Conservation (phyloP, 2,113 vertebrate genomes). For the Melanerpes aurifrons region DNA sequence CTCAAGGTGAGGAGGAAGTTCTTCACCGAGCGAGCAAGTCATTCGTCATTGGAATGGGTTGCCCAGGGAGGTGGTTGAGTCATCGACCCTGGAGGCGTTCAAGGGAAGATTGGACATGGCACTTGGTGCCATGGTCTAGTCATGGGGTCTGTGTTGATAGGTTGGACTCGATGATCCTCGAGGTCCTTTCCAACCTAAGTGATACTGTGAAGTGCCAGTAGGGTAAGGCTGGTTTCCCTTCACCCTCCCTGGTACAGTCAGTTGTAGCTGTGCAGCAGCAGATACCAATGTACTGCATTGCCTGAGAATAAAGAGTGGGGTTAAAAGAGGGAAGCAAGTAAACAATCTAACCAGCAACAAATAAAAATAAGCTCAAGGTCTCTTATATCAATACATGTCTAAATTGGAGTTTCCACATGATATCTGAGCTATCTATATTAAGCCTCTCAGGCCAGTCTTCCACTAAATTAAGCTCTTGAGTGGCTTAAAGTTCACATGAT, state of each 20-base stretch:
- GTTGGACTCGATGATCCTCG: too few relatives aligned
- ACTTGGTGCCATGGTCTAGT: too few relatives aligned
- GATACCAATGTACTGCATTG: neutral
- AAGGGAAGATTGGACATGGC: too few relatives aligned
- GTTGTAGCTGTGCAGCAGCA: neutral
- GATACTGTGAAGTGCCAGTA: too few relatives aligned
- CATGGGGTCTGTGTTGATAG: too few relatives aligned
- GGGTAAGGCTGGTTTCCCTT: accelerated
- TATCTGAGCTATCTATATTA: conserved; percentile 72
- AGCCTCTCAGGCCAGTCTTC: conserved; percentile 39
- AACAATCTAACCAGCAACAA: neutral
- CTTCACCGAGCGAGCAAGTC: too few relatives aligned
- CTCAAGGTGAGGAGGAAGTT: too few relatives aligned
- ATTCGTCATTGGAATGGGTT: too few relatives aligned
- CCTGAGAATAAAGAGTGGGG: neutral
- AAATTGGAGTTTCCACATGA: conserved; percentile 69
- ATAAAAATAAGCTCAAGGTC: conserved; percentile 20
- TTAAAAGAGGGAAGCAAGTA: neutral
- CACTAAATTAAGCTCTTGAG: conserved; percentile 77
- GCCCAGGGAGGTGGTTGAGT: too few relatives aligned
- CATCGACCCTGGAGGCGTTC: too few relatives aligned
- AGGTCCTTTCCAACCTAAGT: too few relatives aligned
- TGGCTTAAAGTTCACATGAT: conserved; percentile 65
- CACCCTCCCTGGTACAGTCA: neutral
- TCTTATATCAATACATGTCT: conserved; percentile 36